Percentiles rank a stretch among this genome's conserved stretches.
Evolutionary conservation across 2,113 vertebrate genomes (phyloP).

Genomic region (Alectura lathami): DNA sequence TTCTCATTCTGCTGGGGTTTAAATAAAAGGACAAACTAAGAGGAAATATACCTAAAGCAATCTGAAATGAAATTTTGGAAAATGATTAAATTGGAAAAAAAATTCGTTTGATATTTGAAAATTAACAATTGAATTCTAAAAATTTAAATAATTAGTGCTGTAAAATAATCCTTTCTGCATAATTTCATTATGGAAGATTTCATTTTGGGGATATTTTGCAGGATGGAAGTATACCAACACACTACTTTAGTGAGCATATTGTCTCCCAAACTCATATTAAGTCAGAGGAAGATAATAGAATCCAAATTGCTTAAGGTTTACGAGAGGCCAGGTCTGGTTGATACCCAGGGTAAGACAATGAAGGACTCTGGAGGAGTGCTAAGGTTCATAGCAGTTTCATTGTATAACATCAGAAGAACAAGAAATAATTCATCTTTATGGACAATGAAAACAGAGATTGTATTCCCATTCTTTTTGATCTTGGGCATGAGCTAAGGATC

Average conservation of each 20-base stretch:
- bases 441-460: not conserved
- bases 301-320: not conserved
- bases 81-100: not conserved
- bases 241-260: accelerated
- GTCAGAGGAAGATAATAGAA: not conserved
- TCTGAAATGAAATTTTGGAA: not conserved
- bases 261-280: not conserved
- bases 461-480: not conserved
- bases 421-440: not conserved
- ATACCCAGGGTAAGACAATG: not conserved
- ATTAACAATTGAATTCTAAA: not conserved
- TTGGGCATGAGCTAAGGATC: not conserved
- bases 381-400: not conserved
- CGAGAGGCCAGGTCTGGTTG: not conserved
- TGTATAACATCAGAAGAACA: not conserved
- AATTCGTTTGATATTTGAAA: not conserved
- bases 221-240: not conserved
- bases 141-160: not conserved
- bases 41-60: not conserved
- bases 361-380: not conserved
- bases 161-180: not conserved
- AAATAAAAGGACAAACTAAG: not conserved
- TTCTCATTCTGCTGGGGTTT: not conserved
- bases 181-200: not conserved
- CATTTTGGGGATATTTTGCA: not conserved